Percentiles rank a stretch among this genome's conserved stretches.
Evolutionary conservation across 2,888 invertebrate species (phyloP).

Genomic region (Pherbina coryleti): DNA sequence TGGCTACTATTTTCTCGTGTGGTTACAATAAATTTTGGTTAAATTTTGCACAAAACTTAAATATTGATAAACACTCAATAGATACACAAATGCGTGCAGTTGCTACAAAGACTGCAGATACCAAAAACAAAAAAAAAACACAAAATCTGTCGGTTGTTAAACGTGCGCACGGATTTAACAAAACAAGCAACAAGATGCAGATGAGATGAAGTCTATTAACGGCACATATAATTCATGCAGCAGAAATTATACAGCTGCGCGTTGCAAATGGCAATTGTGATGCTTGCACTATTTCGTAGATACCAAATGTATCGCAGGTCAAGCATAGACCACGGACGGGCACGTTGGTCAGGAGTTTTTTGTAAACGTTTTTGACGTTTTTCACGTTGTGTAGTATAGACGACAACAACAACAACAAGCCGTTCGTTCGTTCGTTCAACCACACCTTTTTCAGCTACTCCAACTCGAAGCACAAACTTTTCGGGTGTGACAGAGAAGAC

Average conservation of each 20-base stretch:
- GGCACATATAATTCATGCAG: not conserved
- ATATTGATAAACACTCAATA: not conserved
- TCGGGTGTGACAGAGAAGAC: conserved; percentile 29
- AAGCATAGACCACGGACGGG: not conserved
- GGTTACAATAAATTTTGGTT: not conserved
- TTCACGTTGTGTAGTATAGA: not conserved
- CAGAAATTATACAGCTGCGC: not conserved
- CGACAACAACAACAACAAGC: not conserved
- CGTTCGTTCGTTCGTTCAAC: conserved; percentile 28
- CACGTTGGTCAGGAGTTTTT: not conserved
- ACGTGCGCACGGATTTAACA: not conserved
- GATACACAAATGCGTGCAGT: conserved; percentile 22
- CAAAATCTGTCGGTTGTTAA: not conserved
- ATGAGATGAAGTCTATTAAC: not conserved
- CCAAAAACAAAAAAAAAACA: too few relatives aligned
- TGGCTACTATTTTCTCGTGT: not conserved
- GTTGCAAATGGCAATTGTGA: not conserved
- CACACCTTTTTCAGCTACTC: conserved; percentile 40
- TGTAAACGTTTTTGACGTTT: not conserved
- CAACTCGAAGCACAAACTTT: conserved; percentile 20
- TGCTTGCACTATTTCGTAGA: not conserved
- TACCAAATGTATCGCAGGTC: not conserved
- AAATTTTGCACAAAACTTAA: conserved; percentile 15
- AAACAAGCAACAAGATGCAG: not conserved
- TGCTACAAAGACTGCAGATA: not conserved